Conservation (phyloP, 1,140 invertebrate species). For the Plectus sambesii region DNA sequence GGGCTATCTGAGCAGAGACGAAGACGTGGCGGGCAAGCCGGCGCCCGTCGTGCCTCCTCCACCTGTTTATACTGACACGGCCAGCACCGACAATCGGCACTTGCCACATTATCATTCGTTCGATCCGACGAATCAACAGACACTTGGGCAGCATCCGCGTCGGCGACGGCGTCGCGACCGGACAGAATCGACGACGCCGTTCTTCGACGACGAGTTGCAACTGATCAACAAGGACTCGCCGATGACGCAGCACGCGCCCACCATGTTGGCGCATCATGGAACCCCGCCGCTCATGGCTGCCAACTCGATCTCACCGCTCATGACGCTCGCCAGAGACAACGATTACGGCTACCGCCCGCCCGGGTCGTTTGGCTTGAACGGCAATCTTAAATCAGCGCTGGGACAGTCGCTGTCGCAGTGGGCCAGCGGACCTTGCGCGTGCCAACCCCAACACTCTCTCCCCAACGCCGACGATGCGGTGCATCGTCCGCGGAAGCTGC, state of each 20-base stretch:
- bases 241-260: slow-evolving; percentile 28
- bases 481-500: no score
- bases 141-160: not conserved
- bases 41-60: not conserved
- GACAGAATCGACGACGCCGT: not conserved
- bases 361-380: slow-evolving; percentile 32
- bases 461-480: no score
- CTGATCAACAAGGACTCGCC: no score
- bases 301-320: no score
- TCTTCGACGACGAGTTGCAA: slow-evolving; percentile 8
- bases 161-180: not conserved
- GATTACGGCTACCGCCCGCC: slow-evolving; percentile 45
- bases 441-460: no score
- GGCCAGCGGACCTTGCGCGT: slow-evolving; percentile 32
- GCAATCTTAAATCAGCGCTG: slow-evolving; percentile 30
- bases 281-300: no score
- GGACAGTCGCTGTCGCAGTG: slow-evolving; percentile 12
- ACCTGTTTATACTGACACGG: slow-evolving; percentile 8
- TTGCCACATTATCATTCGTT: not conserved
- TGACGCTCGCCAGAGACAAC: slow-evolving; percentile 25
- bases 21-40: slow-evolving; percentile 13
- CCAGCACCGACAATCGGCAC: not conserved
- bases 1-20: slow-evolving; percentile 39
- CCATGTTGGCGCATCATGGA: no score
- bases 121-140: not conserved